These are phyloP conservation scores for Cynaeus angustus DNA, from an alignment of 2,888 invertebrate species.

Conservation along the genomic window DNA sequence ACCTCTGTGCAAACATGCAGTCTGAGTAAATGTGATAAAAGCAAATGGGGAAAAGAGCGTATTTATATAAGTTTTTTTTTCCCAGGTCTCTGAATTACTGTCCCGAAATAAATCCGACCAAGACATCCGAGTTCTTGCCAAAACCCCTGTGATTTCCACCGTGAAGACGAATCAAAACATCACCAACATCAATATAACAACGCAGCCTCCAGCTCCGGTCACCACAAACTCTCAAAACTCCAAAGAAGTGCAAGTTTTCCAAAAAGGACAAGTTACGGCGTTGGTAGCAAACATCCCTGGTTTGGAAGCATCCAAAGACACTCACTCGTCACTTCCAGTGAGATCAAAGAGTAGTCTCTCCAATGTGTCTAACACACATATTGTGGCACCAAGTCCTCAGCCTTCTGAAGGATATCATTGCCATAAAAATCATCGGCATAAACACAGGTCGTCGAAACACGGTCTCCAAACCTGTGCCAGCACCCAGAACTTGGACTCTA, in stretches of 20 bases:
- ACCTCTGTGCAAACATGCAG: too few relatives aligned
- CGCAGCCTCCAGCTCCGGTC: slow-evolving; percentile 70
- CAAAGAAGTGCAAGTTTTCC: slow-evolving; percentile 78
- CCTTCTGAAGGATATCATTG: slow-evolving; percentile 61
- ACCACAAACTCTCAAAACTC: slow-evolving; percentile 3
- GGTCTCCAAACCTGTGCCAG: slow-evolving; percentile 71
- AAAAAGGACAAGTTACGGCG: slow-evolving; percentile 87
- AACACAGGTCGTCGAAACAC: slow-evolving; percentile 64
- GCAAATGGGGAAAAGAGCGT: too few relatives aligned
- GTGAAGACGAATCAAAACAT: slow-evolving; percentile 79
- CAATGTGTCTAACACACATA: slow-evolving; percentile 75
- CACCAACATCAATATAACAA: slow-evolving; percentile 82
- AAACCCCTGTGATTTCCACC: slow-evolving; percentile 69
- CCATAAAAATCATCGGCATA: slow-evolving; percentile 62
- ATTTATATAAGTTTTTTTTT: slow-evolving; percentile 3
- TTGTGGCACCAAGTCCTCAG: slow-evolving; percentile 67
- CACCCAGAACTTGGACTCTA: slow-evolving; percentile 70
- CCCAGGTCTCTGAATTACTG: slow-evolving; percentile 72
- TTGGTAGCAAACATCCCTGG: slow-evolving; percentile 80
- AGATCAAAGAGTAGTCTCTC: slow-evolving; percentile 74
- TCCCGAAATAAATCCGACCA: slow-evolving; percentile 66
- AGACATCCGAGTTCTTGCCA: slow-evolving; percentile 62
- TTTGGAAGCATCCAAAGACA: slow-evolving; percentile 71
- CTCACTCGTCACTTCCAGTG: slow-evolving; percentile 69
- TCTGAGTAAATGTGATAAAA: too few relatives aligned